Percentiles rank a stretch among this genome's conserved stretches.
Evolutionary conservation across 2,888 invertebrate genomes (phyloP).

Genomic region (Acleris emargana): DNA sequence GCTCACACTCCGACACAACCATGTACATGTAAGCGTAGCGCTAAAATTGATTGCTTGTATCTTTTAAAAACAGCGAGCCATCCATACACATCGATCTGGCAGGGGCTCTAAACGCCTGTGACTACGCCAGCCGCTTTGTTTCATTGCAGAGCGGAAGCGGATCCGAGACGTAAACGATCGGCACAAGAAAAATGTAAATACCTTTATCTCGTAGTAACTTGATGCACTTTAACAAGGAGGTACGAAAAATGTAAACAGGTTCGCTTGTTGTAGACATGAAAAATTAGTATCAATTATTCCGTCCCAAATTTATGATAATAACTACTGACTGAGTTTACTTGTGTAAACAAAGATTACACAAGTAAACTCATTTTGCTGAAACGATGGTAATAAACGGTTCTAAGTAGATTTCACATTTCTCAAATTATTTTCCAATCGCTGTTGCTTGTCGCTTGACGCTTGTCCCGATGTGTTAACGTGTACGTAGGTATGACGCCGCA

Average conservation of each 20-base stretch:
- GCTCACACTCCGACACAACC: constrained; percentile 12
- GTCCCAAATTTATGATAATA: too few relatives aligned
- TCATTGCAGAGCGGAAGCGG: constrained; percentile 14
- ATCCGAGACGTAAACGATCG: constrained; percentile 7
- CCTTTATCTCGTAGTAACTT: neutral
- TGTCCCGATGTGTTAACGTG: constrained; percentile 6
- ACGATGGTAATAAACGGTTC: too few relatives aligned
- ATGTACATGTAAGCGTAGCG: constrained; percentile 4
- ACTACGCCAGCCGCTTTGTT: constrained; percentile 24
- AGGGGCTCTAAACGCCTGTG: constrained; percentile 30
- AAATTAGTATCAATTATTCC: too few relatives aligned
- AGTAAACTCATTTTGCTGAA: too few relatives aligned
- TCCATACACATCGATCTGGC: constrained; percentile 44
- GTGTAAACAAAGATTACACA: too few relatives aligned
- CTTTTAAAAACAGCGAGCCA: constrained; percentile 40
- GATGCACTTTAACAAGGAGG: neutral
- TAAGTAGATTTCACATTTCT: too few relatives aligned
- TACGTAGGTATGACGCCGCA: constrained; percentile 35
- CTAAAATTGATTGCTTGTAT: constrained; percentile 39
- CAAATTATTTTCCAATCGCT: constrained; percentile 1
- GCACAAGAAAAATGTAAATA: neutral
- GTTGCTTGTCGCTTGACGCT: constrained; percentile 8
- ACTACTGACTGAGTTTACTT: too few relatives aligned
- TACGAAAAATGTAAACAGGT: too few relatives aligned
- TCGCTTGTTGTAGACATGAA: too few relatives aligned